Evolutionary conservation across 1,140 invertebrate genomes (phyloP).

Genomic region (Drosophila takahashii): DNA sequence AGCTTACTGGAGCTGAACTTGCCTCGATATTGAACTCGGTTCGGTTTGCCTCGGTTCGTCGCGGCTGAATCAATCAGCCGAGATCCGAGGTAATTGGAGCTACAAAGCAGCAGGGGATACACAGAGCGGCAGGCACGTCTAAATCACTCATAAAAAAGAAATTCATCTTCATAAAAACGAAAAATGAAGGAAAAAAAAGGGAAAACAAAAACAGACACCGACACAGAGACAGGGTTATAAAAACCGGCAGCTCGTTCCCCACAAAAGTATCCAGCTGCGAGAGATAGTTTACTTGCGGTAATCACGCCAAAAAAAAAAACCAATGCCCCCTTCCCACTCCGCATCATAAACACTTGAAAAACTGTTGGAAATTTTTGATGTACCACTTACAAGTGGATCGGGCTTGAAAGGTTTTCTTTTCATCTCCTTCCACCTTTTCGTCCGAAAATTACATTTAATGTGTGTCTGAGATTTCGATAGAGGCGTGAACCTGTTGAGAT

Average conservation of each 20-base stretch:
- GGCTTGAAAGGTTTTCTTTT: conserved; percentile 35
- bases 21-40: conserved; percentile 23
- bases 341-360: conserved; percentile 73
- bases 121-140: conserved; percentile 26
- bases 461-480: conserved; percentile 62
- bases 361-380: conserved; percentile 74
- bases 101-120: conserved; percentile 34
- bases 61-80: conserved; percentile 34
- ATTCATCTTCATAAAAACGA: conserved; percentile 75
- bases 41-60: no score
- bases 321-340: neutral
- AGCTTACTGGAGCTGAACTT: conserved; percentile 5
- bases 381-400: conserved; percentile 63
- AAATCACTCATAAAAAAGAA: conserved; percentile 77
- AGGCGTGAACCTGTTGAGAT: conserved; percentile 78
- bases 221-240: conserved; percentile 10
- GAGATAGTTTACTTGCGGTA: conserved; percentile 79
- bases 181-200: neutral
- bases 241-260: conserved; percentile 47
- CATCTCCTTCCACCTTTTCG: conserved; percentile 6
- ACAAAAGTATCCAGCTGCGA: conserved; percentile 45
- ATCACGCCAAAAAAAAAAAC: conserved; percentile 41
- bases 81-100: conserved; percentile 71
- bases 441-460: conserved; percentile 73
- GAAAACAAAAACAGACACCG: conserved; percentile 25